Conservation (phyloP, 1,140 invertebrate genomes). For the Atta texana region DNA sequence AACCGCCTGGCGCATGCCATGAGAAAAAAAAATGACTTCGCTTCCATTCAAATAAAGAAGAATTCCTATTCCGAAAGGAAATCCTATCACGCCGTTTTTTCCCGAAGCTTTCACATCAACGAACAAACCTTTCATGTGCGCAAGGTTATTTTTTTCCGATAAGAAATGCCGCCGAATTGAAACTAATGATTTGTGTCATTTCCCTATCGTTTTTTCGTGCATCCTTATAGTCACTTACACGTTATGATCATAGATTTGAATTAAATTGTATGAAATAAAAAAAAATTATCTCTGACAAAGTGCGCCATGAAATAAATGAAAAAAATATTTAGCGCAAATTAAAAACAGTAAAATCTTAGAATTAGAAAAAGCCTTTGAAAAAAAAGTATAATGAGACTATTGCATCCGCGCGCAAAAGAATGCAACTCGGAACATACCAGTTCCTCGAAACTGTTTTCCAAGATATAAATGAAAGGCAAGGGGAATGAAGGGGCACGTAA, state of each 20-base stretch:
- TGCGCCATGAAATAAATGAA: neutral
- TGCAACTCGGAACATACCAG: constrained; percentile 32
- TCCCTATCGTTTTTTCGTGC: neutral
- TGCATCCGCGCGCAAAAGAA: constrained; percentile 14
- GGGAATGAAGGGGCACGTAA: neutral
- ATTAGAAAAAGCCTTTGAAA: neutral
- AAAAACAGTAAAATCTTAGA: neutral
- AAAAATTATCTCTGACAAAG: neutral
- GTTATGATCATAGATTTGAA: neutral
- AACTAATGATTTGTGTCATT: constrained; percentile 10
- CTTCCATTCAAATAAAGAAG: constrained; percentile 13
- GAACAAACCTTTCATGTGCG: neutral
- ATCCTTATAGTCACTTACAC: neutral
- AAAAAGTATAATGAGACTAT: constrained; percentile 32
- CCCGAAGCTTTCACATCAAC: constrained; percentile 3
- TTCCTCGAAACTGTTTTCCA: constrained; percentile 35
- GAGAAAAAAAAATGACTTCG: constrained; percentile 25
- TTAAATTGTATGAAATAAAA: neutral
- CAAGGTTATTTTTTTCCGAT: neutral
- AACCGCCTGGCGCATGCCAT: neutral
- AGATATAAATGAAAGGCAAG: constrained; percentile 26
- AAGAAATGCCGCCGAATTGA: neutral
- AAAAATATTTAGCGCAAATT: constrained; percentile 21
- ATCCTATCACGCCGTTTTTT: constrained; percentile 43
- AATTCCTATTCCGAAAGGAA: neutral